Percentiles rank a stretch among this genome's conserved stretches.
Evolutionary conservation across 1,140 invertebrate genomes (phyloP).

Genomic region (Meloidogyne exigua): DNA sequence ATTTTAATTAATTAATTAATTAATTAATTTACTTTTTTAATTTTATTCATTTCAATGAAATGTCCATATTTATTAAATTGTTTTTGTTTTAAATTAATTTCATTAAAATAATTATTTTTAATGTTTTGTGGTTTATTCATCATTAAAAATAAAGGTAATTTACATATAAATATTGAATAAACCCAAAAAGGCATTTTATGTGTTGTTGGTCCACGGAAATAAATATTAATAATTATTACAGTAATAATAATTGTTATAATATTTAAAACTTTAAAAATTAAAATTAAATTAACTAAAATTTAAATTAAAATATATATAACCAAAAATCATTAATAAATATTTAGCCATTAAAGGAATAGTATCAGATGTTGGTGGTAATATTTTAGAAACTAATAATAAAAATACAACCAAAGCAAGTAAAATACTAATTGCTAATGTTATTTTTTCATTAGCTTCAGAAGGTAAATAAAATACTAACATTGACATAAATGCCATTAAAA

Average conservation of each 20-base stretch:
- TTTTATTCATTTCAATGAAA: background rate
- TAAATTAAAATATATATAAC: slow-evolving; percentile 68
- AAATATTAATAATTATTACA: slow-evolving; percentile 98
- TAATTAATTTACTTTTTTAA: background rate
- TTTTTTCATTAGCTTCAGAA: slow-evolving; percentile 72
- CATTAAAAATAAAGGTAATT: background rate
- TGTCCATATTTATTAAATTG: background rate
- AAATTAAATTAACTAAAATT: background rate
- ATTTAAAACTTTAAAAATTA: slow-evolving; percentile 72
- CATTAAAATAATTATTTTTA: background rate
- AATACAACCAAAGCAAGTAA: slow-evolving; percentile 98
- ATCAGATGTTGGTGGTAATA: slow-evolving; percentile 91
- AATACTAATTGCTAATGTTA: slow-evolving; percentile 69
- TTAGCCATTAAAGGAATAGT: slow-evolving; percentile 94
- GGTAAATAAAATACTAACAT: slow-evolving; percentile 97
- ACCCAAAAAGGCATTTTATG: slow-evolving; percentile 91
- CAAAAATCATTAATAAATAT: slow-evolving; percentile 97
- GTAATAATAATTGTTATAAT: slow-evolving; percentile 97
- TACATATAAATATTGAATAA: slow-evolving; percentile 74
- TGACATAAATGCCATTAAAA: slow-evolving; percentile 44
- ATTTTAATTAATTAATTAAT: background rate
- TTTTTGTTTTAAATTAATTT: background rate
- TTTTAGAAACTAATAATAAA: slow-evolving; percentile 93
- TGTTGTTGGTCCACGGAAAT: slow-evolving; percentile 86
- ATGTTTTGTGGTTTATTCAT: slow-evolving; percentile 3